Evolutionary conservation across 2,113 vertebrate species (phyloP).

Genomic region (Campylomormyrus numenius): DNA sequence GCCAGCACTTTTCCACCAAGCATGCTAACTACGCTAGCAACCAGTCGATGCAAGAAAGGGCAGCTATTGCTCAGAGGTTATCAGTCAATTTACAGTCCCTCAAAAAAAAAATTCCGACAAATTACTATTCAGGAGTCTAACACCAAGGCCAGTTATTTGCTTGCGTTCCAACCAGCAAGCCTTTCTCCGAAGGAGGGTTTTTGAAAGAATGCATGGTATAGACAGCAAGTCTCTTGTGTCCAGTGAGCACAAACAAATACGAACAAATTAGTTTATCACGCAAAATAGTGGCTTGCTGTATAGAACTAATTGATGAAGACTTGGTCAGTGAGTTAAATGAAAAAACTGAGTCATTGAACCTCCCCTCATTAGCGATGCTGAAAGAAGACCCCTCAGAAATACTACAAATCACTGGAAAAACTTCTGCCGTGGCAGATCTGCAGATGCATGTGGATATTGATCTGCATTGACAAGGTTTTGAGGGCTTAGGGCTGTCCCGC

Average conservation of each 20-base stretch:
- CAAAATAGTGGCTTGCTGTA: conserved; percentile 24
- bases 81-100: neutral
- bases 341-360: neutral
- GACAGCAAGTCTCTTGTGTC: conserved; percentile 22
- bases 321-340: conserved; percentile 9
- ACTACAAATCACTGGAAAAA: conserved; percentile 19
- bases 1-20: no score
- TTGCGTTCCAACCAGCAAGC: conserved; percentile 27
- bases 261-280: conserved; percentile 30
- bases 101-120: neutral
- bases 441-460: no score
- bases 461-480: no score
- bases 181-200: conserved; percentile 28
- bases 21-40: neutral
- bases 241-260: conserved; percentile 25
- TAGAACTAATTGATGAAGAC: conserved; percentile 30
- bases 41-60: conserved; percentile 16
- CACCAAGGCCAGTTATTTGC: conserved; percentile 25
- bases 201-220: conserved; percentile 31
- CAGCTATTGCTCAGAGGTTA: conserved; percentile 19
- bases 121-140: conserved; percentile 7
- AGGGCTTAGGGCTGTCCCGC: no score
- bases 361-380: conserved; percentile 12
- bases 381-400: conserved; percentile 18
- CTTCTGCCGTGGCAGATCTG: no score